These are phyloP conservation scores for Virgularia gustaviana DNA, from an alignment of 92 coral and sea anemone species.

Conservation along the genomic window DNA sequence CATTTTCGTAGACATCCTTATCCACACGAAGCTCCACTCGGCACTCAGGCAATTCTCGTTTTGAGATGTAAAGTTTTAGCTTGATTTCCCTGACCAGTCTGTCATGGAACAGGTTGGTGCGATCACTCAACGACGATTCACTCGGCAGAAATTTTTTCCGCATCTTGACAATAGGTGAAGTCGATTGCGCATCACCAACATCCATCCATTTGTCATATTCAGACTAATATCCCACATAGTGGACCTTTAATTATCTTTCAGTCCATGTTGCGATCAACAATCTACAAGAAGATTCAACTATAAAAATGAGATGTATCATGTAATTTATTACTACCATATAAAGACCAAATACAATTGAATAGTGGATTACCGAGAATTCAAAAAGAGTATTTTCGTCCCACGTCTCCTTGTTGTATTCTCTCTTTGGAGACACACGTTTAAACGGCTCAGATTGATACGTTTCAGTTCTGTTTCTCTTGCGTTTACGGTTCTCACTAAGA, in stretches of 20 bases:
- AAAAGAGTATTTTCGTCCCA: background rate
- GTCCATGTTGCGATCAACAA: conserved; percentile 37
- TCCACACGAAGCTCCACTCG: conserved; percentile 22
- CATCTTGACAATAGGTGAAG: conserved; percentile 5
- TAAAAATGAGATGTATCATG: too few relatives aligned
- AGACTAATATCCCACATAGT: conserved; percentile 15
- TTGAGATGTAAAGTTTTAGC: conserved; percentile 3
- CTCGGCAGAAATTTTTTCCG: conserved; percentile 21
- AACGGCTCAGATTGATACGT: too few relatives aligned
- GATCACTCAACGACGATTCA: conserved; percentile 10
- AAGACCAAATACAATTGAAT: too few relatives aligned
- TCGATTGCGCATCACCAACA: background rate
- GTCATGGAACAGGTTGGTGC: conserved; percentile 1
- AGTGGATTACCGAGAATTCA: too few relatives aligned
- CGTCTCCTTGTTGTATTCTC: background rate
- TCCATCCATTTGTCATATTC: conserved; percentile 29
- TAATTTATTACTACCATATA: too few relatives aligned
- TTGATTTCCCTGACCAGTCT: conserved; percentile 3
- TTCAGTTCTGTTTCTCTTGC: too few relatives aligned
- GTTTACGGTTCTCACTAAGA: too few relatives aligned
- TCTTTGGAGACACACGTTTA: too few relatives aligned
- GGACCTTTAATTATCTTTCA: conserved; percentile 18
- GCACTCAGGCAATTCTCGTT: conserved; percentile 17
- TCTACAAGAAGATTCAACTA: too few relatives aligned
- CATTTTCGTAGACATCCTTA: conserved; percentile 18